Evolutionary conservation across 2,888 invertebrate genomes (phyloP).

Genomic region (Chalcis sispes): DNA sequence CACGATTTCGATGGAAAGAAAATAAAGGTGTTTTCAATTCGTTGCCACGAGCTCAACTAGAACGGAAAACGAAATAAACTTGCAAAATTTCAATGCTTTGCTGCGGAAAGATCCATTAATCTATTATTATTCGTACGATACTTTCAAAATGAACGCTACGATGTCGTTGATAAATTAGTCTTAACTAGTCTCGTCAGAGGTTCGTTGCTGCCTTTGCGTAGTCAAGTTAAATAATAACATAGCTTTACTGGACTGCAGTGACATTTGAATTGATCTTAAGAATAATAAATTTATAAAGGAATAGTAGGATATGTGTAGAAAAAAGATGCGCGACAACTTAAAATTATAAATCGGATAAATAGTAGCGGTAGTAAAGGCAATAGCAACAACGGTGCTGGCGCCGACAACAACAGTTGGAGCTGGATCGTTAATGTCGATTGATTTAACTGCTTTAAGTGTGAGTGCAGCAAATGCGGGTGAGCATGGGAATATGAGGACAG

Average conservation of each 20-base stretch:
- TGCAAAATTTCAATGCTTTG: too few relatives aligned
- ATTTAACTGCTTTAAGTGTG: slow-evolving; percentile 36
- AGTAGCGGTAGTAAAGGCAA: neutral
- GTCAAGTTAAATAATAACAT: neutral
- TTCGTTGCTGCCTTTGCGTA: neutral
- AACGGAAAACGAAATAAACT: neutral
- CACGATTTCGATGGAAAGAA: slow-evolving; percentile 26
- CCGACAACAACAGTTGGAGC: neutral
- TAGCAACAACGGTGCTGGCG: neutral
- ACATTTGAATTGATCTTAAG: too few relatives aligned
- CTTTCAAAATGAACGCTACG: neutral
- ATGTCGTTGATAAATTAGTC: neutral
- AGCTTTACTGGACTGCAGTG: neutral
- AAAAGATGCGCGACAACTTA: neutral
- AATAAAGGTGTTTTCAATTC: neutral
- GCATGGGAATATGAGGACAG: neutral
- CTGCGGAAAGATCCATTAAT: too few relatives aligned
- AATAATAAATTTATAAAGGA: too few relatives aligned
- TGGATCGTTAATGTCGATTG: slow-evolving; percentile 48
- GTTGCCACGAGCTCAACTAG: neutral
- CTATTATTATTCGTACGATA: too few relatives aligned
- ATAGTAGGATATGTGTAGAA: too few relatives aligned
- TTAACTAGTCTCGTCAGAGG: too few relatives aligned
- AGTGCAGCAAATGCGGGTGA: neutral
- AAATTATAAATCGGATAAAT: slow-evolving; percentile 52